Evolutionary conservation across 1,140 invertebrate genomes (phyloP).

Genomic region (Harpegnathos saltator): DNA sequence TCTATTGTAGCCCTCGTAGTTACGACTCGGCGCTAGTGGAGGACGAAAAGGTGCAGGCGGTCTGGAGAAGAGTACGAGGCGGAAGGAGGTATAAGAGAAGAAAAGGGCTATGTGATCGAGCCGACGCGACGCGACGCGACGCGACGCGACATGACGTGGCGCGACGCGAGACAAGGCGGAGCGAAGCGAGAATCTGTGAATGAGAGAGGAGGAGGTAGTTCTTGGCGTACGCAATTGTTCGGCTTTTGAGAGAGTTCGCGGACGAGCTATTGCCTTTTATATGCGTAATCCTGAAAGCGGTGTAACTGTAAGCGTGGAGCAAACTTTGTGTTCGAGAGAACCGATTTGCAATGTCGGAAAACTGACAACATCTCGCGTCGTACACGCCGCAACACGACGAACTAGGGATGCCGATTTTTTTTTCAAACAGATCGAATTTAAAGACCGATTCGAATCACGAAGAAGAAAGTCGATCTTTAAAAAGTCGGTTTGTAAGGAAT

Average conservation of each 20-base stretch:
- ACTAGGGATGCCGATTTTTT: too few species aligned
- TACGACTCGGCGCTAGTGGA: constrained; percentile 75
- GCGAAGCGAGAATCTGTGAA: constrained; percentile 74
- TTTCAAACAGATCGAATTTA: too few species aligned
- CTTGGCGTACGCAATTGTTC: constrained; percentile 69
- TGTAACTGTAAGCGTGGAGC: constrained; percentile 42
- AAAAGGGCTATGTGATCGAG: constrained; percentile 19
- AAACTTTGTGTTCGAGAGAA: constrained; percentile 11
- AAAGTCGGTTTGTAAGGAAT: too few species aligned
- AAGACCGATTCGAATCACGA: too few species aligned
- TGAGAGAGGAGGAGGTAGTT: constrained; percentile 75
- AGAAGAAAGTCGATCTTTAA: too few species aligned
- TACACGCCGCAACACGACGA: too few species aligned
- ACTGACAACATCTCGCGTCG: too few species aligned
- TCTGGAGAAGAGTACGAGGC: constrained; percentile 58
- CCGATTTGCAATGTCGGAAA: too few species aligned
- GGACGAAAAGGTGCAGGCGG: constrained; percentile 60
- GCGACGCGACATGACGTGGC: too few species aligned
- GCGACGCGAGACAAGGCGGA: not conserved
- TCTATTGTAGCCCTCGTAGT: constrained; percentile 78
- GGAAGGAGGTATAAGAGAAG: constrained; percentile 53
- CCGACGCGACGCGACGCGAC: too few species aligned
- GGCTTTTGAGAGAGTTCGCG: constrained; percentile 74
- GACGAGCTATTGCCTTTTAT: constrained; percentile 59
- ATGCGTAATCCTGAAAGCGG: constrained; percentile 47